Evolutionary conservation across 23 tunicate genomes (phyloP).

Genomic region (Halocynthia aurantium): DNA sequence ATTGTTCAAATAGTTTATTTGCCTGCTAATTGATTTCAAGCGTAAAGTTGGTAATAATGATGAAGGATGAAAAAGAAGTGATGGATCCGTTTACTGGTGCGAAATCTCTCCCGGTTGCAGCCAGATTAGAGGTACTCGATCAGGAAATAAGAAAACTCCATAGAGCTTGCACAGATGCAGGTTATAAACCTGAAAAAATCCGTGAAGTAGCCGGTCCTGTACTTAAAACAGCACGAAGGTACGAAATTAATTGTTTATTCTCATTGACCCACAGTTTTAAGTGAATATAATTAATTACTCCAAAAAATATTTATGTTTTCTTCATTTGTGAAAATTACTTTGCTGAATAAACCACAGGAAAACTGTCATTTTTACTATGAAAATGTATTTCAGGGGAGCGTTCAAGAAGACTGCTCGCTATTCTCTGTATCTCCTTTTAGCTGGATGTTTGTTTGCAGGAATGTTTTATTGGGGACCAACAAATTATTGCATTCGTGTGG

Average conservation of each 20-base stretch:
- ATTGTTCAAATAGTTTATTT: too few relatives aligned
- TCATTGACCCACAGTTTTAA: too few relatives aligned
- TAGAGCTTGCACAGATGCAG: conserved; percentile 42
- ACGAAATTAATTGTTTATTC: background rate
- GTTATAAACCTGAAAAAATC: conserved; percentile 47
- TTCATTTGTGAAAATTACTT: too few relatives aligned
- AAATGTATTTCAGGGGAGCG: conserved; percentile 1
- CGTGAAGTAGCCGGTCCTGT: conserved; percentile 45
- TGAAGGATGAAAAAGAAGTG: background rate
- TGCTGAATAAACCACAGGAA: too few relatives aligned
- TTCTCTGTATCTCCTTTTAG: background rate
- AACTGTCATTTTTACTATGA: too few relatives aligned
- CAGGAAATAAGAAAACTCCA: conserved; percentile 41
- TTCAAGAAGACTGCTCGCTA: conserved; percentile 10
- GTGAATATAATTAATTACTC: too few relatives aligned
- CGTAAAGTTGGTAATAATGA: background rate
- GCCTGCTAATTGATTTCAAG: too few relatives aligned
- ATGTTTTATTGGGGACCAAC: conserved; percentile 25
- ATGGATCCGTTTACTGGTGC: conserved; percentile 40
- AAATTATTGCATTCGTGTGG: conserved; percentile 24
- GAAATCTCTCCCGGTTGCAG: conserved; percentile 23
- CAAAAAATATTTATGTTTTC: too few relatives aligned
- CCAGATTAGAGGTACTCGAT: conserved; percentile 32
- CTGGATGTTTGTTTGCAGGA: background rate
- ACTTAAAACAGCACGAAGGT: conserved; percentile 39